Evolutionary conservation across 2,113 vertebrate genomes (phyloP), one percentile per base, ranked within the genome.

Genomic region (Gymnorhina tibicen): DNA sequence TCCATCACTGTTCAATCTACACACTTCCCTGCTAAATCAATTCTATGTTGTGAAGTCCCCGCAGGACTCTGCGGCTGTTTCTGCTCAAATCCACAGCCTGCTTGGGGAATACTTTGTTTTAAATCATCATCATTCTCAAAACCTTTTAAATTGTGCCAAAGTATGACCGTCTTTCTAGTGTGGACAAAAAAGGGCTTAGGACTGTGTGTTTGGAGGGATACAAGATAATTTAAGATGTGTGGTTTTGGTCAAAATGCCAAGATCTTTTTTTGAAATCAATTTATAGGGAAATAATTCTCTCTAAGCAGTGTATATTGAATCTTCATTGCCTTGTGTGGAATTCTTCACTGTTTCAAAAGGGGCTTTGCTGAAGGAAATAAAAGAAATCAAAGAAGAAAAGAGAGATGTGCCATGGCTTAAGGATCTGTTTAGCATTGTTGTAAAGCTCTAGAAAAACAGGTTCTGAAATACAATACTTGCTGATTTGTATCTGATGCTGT

Each of bases 141-240:
- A 63, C 85, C 90, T 96, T 94, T 96, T 93, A 95, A 96, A 95
- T 85, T 59, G 93, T 96, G 93, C 96, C 93, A 96, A 95, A 95
- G 23, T 91, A 68, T 18, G 5, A 92, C 52, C 78, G 60, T 74
- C 83, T 92, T 94, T 97, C 79, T 94, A 66, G 44, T 58, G 78
- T 81, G 76, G 88, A 91, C 91, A 95, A 95, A 95, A 94, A 95
- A 94, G 92, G 79, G 44, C 79, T 96, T 94, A 97, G 64, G 56
- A 91, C 50, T 77, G 47, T 88, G 90, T 91, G 64, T 90, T 92
- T 93, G 85, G 52, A 94, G 44, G 76, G 63, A 63, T 90, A 42
- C 27, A 52, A 93, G 85, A 96, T 90, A 96, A 95, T 95, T 93
- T 95, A 93, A 95, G 93, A 86, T 72, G 93, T 89, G 95, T 89